Base-by-base conservation (phyloP, 2,113 vertebrate species). In the Sciurus niger region DNA sequence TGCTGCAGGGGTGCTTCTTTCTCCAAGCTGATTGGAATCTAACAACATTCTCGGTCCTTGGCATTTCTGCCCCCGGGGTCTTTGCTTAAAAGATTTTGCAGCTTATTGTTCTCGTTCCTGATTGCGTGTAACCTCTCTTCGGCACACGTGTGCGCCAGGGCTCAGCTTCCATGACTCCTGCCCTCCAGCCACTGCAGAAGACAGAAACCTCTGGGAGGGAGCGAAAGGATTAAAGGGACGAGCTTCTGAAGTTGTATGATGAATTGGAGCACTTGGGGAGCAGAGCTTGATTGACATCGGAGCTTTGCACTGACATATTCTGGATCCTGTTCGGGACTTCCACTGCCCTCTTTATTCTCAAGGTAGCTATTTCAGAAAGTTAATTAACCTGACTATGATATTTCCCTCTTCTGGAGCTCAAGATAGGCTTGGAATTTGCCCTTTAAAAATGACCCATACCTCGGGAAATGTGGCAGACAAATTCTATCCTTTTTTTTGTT, bases 321-420 rank as follows among this genome's bases (percentile, higher is more conserved):
- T 22, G 89, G 74, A 89, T 73, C 93, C 28, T 51, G 70, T 10
- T 0, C 3, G 46, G 32, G 37, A 77, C 40, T 89, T 73, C 55
- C 22, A 4, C 51, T 60, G 74, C 78, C 73, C 74, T 74, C 83
- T 65, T 80, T 43, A 20, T 86, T 94, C 20, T 5, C 55, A 14
- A 0, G 28, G 70, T 7, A 89, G 84, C 70, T 68, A 68, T 94
- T 96, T 91, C 90, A 72, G 58, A 95, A 89, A 78, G 89, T 65
- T 97, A 73, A 97, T 95, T 91, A 96, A 97, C 78, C 83, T 53
- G 34, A 72, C 89, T 78, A 4, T 37, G 63, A 46, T 80, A 89
- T 32, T 86, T 34, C 34, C 53, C 72, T 95, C 63, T 53, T 93
- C 60, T 10, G 30, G 34, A 95, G 83, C 8, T 93, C 40, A 37